These are phyloP conservation scores for Machimus atricapillus DNA, from an alignment of 2,888 invertebrate genomes.

Conservation along the genomic window DNA sequence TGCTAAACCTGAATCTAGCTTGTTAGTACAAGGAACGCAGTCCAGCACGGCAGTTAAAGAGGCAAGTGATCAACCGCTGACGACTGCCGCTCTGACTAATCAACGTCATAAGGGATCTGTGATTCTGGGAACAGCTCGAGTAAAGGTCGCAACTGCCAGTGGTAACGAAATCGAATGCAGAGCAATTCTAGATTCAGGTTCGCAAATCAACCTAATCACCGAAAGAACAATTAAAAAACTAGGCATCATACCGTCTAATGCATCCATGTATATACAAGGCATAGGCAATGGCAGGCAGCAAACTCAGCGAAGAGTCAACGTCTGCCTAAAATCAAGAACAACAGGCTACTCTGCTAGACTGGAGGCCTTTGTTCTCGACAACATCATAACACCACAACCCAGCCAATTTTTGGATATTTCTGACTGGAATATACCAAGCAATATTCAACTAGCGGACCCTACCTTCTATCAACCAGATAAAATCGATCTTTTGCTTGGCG, in stretches of 20 bases:
- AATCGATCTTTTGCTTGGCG: neutral
- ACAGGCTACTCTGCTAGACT: neutral
- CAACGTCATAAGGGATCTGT: too few relatives aligned
- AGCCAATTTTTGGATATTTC: neutral
- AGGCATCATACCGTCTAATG: neutral
- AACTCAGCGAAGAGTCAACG: neutral
- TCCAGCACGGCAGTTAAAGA: too few relatives aligned
- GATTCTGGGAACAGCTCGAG: too few relatives aligned
- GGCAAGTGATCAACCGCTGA: too few relatives aligned
- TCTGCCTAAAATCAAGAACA: neutral
- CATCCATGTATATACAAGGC: neutral
- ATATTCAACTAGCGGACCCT: neutral
- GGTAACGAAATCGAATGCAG: neutral
- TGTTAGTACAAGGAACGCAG: too few relatives aligned
- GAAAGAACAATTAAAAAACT: neutral
- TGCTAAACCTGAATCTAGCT: too few relatives aligned
- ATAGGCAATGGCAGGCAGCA: neutral
- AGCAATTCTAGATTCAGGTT: neutral
- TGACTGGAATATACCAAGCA: too few relatives aligned
- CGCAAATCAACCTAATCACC: neutral
- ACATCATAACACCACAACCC: neutral
- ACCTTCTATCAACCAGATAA: neutral
- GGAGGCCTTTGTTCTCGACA: neutral
- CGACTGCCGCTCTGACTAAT: too few relatives aligned
- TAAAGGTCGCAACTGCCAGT: too few relatives aligned